Evolutionary conservation across 1,140 invertebrate genomes (phyloP).

Genomic region (Chlorops oryzae): DNA sequence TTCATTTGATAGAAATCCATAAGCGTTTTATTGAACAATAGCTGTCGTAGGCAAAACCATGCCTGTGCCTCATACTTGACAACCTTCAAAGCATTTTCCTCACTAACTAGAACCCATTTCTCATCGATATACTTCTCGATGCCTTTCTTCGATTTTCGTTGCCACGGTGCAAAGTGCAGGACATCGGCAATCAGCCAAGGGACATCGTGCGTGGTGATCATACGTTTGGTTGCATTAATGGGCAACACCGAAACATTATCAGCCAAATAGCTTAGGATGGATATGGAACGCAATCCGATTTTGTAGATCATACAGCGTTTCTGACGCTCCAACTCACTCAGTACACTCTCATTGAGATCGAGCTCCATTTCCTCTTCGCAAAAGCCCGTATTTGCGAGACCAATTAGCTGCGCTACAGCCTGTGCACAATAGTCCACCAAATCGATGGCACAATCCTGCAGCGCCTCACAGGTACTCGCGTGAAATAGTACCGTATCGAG

Average conservation of each 20-base stretch:
- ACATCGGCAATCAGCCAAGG: slow-evolving; percentile 66
- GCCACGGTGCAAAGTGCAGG: slow-evolving; percentile 64
- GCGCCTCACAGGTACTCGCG: slow-evolving; percentile 60
- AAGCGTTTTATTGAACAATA: slow-evolving; percentile 59
- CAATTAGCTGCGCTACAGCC: slow-evolving; percentile 53
- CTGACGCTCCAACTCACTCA: slow-evolving; percentile 59
- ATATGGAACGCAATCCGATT: slow-evolving; percentile 64
- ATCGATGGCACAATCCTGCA: slow-evolving; percentile 65
- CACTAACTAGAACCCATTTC: slow-evolving; percentile 56
- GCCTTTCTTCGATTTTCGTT: slow-evolving; percentile 53
- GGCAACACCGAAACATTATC: slow-evolving; percentile 56
- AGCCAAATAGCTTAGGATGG: slow-evolving; percentile 58
- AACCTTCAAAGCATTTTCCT: slow-evolving; percentile 53
- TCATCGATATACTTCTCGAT: slow-evolving; percentile 54
- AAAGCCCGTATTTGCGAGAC: slow-evolving; percentile 44
- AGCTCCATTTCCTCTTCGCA: slow-evolving; percentile 40
- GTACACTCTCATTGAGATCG: slow-evolving; percentile 48
- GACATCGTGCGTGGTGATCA: slow-evolving; percentile 64
- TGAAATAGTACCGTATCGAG: slow-evolving; percentile 71
- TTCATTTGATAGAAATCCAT: slow-evolving; percentile 64
- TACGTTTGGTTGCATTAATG: slow-evolving; percentile 55
- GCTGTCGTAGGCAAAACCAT: slow-evolving; percentile 64
- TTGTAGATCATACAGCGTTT: slow-evolving; percentile 62
- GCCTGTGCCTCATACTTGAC: slow-evolving; percentile 62
- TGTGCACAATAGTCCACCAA: slow-evolving; percentile 67